Evolutionary conservation across 2,797 vertebrate genomes (phyloP), one percentile per base, ranked within the genome.

Genomic region (Poeciliopsis gracilis): DNA sequence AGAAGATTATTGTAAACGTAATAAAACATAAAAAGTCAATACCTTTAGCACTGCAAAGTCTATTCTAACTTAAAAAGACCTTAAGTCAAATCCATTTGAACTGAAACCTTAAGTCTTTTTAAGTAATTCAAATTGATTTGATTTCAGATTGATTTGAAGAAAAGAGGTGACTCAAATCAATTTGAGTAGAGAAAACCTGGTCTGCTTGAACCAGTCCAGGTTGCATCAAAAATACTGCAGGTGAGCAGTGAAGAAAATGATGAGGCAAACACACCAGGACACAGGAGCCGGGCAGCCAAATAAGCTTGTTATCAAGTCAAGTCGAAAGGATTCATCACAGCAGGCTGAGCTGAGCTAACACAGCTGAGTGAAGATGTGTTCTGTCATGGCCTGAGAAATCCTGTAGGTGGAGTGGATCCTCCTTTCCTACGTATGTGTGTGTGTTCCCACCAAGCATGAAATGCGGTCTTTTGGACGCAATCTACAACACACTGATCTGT

Each of bases 381-480:
- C 84, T 89, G 89, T 87, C 86, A 85, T 91, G 84, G 87, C 81
- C 77, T 15, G 49, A 77, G 77, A 69, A 81, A 80, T 87, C 90
- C 90, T 92, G 87, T 86, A 91, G 91, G 86, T 92, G 90, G 88
- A 90, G 91, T 86, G 90, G 86, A 87, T 88, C 90, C 84, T 91
- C 87, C 87, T 91, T 87, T 86, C 84, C 23, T 38, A 9, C 38
- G 61, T 36, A 5, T 15, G 13, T 0, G 30, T 63, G 30, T 16
- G 75, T 81, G 82, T 82, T 89, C 86, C 82, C 61, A 81, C 69
- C 72, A 71, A 77, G 78, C 49, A 76, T 75, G 79, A 79, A 79
- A 76, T 77, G 69, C 72, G 47, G 81, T 78, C 86, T 86, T 78
- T 80, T 67, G 83, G 69, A 83, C 49, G 3, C 76, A 76, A 75